Evolutionary conservation across 2,113 vertebrate genomes (phyloP), one percentile per base, ranked within the genome.

Genomic region (Grantiella picta): DNA sequence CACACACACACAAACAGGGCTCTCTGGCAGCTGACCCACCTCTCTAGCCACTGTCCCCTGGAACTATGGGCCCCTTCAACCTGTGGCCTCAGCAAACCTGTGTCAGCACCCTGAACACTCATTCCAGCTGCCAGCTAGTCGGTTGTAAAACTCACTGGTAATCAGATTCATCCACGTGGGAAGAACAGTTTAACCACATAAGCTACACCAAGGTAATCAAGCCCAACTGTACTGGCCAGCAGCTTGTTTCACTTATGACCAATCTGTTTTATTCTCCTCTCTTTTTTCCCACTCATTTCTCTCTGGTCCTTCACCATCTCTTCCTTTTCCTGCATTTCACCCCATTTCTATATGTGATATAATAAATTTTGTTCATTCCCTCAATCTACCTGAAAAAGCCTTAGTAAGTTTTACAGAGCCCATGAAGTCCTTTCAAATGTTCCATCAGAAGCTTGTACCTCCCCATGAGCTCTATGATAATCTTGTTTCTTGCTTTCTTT

Each of bases 1-100:
- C 1, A 4, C 29, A 3, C 29, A 3, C 9, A 11, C 10, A 45
- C 31, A 28, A 31, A n/a, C 1, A 3, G 14, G 23, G 15, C 6
- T 6, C 19, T 69, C 50, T 52, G 72, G 44, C 54, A 54, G 50
- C 25, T 81, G 45, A 54, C 10, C 24, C 7, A 1, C 60, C 28
- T 36, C n/a, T 75, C 40, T 54, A 13, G 15, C 8, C 35, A 6
- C 54, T 66, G 47, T n/a, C 2, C 31, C 16, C 11, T 23, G 42
- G 8, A 64, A 29, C 33, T 35, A 11, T 1, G 4, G 21, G 6
- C 4, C 24, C 7, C 20, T 71, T 82, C 0, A 0, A 15, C 25
- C 28, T 3, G 0, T 24, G 5, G 50, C 18, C 12, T 82, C 35
- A 60, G n/a, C 15, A 13, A 7, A 23, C 11, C 4, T 5, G 12